Evolutionary conservation across 1,140 invertebrate species (phyloP).

Genomic region (Cotesia glomerata): DNA sequence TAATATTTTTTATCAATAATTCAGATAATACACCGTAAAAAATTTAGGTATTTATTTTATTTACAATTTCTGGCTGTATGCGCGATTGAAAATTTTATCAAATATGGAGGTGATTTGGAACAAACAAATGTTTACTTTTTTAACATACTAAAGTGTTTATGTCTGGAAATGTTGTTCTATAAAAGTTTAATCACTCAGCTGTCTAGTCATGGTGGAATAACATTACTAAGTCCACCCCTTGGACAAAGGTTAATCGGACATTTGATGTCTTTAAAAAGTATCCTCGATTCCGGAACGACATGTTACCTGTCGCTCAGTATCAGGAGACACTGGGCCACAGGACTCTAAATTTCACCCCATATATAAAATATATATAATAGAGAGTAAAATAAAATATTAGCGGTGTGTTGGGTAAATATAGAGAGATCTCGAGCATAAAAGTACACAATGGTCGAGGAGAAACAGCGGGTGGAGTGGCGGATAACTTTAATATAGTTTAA

Average conservation of each 20-base stretch:
- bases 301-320: slow-evolving; percentile 13
- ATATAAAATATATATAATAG: neutral
- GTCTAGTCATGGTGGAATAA: neutral
- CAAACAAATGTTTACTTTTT: too few species aligned
- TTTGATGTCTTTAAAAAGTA: slow-evolving; percentile 22
- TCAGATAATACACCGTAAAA: too few species aligned
- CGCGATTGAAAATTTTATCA: too few species aligned
- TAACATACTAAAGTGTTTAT: too few species aligned
- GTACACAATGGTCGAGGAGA: neutral
- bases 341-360: neutral
- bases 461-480: slow-evolving; percentile 2
- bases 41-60: too few species aligned
- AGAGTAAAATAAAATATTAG: neutral
- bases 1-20: too few species aligned
- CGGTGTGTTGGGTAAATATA: too few species aligned
- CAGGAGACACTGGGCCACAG: neutral
- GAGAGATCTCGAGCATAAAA: neutral
- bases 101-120: too few species aligned
- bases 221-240: neutral
- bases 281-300: slow-evolving; percentile 13
- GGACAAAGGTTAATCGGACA: slow-evolving; percentile 21
- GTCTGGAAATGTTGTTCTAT: neutral
- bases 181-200: slow-evolving; percentile 5
- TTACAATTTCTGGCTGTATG: too few species aligned
- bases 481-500: slow-evolving; percentile 1